Percentiles rank a stretch among this genome's conserved stretches.
phyloP scores from a whole-genome alignment of 2,113 vertebrate genomes.

The Caretta caretta region DNA sequence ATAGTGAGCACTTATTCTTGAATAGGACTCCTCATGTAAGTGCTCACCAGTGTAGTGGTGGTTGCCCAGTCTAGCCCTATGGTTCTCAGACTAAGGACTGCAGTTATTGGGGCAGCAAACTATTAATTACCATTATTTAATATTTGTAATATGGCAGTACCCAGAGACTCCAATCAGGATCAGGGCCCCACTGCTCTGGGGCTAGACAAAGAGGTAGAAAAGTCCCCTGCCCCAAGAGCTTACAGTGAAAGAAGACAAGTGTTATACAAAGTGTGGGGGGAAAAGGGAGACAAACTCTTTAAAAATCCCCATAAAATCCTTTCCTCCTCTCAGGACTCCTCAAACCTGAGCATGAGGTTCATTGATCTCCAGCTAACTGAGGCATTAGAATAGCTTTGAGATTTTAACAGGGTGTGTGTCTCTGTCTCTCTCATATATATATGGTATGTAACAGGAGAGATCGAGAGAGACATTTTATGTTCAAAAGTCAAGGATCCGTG shows the following conservation, averaged over 20 bases:
- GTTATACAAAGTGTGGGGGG: neutral
- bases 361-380: neutral
- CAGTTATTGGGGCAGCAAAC: neutral
- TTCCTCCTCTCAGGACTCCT: neutral
- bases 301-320: neutral
- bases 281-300: neutral
- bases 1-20: neutral
- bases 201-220: neutral
- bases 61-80: neutral
- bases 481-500: neutral
- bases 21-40: neutral
- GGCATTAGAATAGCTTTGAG: neutral
- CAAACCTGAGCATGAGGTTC: neutral
- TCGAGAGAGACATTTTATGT: neutral
- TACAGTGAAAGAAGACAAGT: neutral
- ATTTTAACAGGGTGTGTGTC: neutral
- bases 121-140: neutral
- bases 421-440: neutral
- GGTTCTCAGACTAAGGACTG: neutral
- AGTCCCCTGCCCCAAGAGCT: neutral
- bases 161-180: neutral
- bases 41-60: no score
- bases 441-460: neutral
- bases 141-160: neutral
- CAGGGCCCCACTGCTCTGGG: no score